Base-by-base conservation (phyloP, 1,140 invertebrate genomes). In the Habropoda laboriosa region DNA sequence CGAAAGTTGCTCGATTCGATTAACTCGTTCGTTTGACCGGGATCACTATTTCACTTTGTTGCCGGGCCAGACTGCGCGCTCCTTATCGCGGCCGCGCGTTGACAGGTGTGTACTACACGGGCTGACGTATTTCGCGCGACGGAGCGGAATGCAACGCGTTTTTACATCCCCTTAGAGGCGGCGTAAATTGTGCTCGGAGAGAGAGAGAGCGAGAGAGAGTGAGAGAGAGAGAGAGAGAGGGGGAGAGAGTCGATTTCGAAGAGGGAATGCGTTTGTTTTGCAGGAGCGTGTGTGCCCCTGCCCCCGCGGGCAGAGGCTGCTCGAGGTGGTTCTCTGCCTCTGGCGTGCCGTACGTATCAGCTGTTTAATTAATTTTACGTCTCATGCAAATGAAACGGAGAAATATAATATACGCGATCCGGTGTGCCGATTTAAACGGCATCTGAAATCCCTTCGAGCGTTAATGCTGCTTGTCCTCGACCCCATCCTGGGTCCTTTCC, bases 341-440 rank as follows among this genome's bases (percentile, higher is more conserved):
- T 40, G 32, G 63, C 78, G 71, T 55, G 40, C 70, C 57, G 57
- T 64, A 60, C 80, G 82, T 80, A 89, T 89, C 87, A 83, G 89
- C 87, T 90, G 86, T 90, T 90, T 90, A 89, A 90, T 90, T 90
- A 90, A 90, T 90, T 90, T 86, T 63, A 85, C 84, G 88, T 90
- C 80, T 68, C 87, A 75, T 60, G 79, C 83, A 87, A 89, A 90
- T 86, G 88, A 88, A 90, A 88, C 80, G 86, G 74, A 87, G 70
- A 87, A 90, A 87, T 88, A 89, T 90, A 90, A 90, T 89, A 58
- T 24, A 86, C 81, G 63, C 61, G 53, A 84, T 87, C 80, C 82
- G 77, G 85, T 80, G 71, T 67, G 76, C 27, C 51, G 42, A 82
- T 80, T 72, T 77, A 82, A 88, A 87, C 79, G 74, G 49, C 73